phyloP scores from a whole-genome alignment of 2,797 vertebrate genomes.

The Apogon talboti region DNA sequence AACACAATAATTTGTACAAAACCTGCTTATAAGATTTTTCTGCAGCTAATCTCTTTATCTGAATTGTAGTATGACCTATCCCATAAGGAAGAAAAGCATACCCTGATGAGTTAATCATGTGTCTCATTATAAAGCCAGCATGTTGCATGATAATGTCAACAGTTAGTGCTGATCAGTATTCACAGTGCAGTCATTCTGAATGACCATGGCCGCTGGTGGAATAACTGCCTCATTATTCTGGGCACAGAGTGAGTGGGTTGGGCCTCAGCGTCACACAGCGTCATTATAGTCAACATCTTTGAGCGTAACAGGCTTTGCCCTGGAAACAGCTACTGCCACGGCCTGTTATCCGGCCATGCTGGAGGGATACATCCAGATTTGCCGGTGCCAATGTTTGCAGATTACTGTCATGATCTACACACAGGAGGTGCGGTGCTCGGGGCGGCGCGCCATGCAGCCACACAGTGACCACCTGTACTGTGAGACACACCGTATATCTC shows the following conservation, averaged over 20 bases:
- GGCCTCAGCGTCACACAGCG: conserved; percentile 24
- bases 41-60: conserved; percentile 9
- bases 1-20: not conserved
- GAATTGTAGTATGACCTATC: conserved; percentile 35
- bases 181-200: conserved; percentile 57
- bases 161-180: conserved; percentile 71
- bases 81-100: conserved; percentile 46
- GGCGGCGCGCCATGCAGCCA: conserved; percentile 47
- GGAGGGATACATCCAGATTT: conserved; percentile 40
- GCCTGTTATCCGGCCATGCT: conserved; percentile 36
- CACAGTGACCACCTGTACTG: conserved; percentile 72
- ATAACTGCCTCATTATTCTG: conserved; percentile 71
- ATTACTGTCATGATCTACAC: conserved; percentile 57
- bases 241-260: conserved; percentile 61
- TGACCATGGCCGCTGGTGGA: conserved; percentile 60
- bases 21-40: not conserved
- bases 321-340: conserved; percentile 29
- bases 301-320: conserved; percentile 38
- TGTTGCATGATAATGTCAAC: conserved; percentile 60
- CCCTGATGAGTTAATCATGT: conserved; percentile 66
- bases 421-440: conserved; percentile 33
- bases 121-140: conserved; percentile 61
- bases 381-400: conserved; percentile 51
- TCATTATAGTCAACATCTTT: conserved; percentile 69
- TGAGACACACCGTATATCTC: conserved; percentile 55